A percentile compares a stretch with the other conserved stretches of the same genome.
These are phyloP conservation scores for Diplolepis rosae DNA, from an alignment of 2,888 invertebrate species.

Conservation along the genomic window DNA sequence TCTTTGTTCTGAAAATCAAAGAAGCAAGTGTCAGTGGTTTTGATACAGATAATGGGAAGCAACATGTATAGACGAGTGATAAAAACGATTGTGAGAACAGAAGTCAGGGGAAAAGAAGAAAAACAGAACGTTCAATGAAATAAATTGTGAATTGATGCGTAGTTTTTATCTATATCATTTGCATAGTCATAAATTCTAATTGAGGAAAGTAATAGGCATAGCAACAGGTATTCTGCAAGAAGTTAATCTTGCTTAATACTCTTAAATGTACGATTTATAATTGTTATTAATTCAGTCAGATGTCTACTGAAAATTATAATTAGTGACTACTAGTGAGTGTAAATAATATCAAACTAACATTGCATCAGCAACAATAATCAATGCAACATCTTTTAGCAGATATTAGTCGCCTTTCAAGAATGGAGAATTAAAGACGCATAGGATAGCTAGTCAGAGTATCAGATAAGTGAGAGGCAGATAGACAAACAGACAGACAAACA, in stretches of 20 bases:
- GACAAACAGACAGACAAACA: constrained; percentile 62
- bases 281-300: constrained; percentile 1
- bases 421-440: constrained; percentile 49
- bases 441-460: constrained; percentile 42
- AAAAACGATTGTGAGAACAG: constrained; percentile 10
- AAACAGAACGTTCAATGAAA: neutral
- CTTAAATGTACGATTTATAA: neutral
- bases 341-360: neutral
- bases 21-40: neutral
- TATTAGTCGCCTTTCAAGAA: constrained; percentile 26
- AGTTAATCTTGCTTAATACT: neutral
- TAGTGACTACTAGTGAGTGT: neutral
- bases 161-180: neutral
- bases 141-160: neutral
- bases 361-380: neutral
- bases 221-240: neutral
- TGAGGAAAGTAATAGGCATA: neutral
- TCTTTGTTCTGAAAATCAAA: constrained; percentile 83
- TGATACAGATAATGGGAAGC: neutral
- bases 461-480: constrained; percentile 62
- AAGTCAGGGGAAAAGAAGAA: constrained; percentile 16
- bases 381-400: constrained; percentile 31
- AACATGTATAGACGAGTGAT: constrained; percentile 13
- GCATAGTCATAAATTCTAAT: neutral
- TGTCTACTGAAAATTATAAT: neutral